phyloP scores from a whole-genome alignment of 2,888 invertebrate genomes.

The Hyposoter didymator region DNA sequence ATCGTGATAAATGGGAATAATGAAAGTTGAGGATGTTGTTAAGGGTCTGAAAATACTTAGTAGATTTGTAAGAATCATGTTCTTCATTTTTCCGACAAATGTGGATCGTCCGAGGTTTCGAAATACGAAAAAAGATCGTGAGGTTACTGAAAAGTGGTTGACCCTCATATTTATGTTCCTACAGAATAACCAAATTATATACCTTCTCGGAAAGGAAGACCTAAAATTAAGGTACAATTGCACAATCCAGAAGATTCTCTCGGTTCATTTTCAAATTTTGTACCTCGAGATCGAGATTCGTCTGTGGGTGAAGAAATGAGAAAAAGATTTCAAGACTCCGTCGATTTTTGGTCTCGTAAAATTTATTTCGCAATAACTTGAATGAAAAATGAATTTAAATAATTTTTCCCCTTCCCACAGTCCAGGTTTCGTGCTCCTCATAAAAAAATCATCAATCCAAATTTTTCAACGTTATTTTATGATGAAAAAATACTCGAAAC shows the following conservation, averaged over 20 bases:
- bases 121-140: not conserved
- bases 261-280: conserved; percentile 7
- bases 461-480: not conserved
- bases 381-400: too few relatives aligned
- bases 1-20: not conserved
- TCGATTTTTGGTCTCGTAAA: not conserved
- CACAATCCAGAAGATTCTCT: conserved; percentile 17
- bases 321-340: not conserved
- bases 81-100: not conserved
- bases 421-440: not conserved
- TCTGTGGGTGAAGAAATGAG: not conserved
- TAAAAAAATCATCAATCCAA: not conserved
- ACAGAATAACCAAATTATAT: conserved; percentile 21
- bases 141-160: conserved; percentile 24
- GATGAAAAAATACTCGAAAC: conserved; percentile 6
- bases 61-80: not conserved
- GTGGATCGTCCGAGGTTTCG: not conserved
- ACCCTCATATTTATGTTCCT: conserved; percentile 15
- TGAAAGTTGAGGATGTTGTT: not conserved
- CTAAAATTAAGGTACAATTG: conserved; percentile 23
- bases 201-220: conserved; percentile 25
- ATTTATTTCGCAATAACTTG: too few relatives aligned
- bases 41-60: not conserved
- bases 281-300: not conserved
- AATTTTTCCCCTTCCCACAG: not conserved